Evolutionary conservation across 1,140 invertebrate genomes (phyloP).

Genomic region (Drosophila dunni): DNA sequence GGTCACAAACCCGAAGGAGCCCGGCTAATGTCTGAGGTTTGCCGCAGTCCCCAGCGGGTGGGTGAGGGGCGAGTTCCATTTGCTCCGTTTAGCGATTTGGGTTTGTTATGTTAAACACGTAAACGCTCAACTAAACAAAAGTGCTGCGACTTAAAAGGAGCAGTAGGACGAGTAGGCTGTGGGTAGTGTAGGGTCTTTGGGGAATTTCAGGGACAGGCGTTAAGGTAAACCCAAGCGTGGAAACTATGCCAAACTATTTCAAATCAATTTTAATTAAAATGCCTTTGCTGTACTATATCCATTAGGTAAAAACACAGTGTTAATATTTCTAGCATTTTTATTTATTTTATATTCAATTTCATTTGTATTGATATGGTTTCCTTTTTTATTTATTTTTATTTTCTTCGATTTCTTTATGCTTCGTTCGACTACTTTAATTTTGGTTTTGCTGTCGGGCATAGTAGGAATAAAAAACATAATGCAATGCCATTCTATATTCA

Average conservation of each 20-base stretch:
- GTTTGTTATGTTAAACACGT: slow-evolving; percentile 52
- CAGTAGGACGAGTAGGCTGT: too few relatives aligned
- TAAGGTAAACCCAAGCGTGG: neutral
- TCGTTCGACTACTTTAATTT: slow-evolving; percentile 66
- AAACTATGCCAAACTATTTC: neutral
- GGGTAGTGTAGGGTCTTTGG: neutral
- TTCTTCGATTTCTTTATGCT: slow-evolving; percentile 5
- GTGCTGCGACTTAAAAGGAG: slow-evolving; percentile 1
- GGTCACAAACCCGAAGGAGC: slow-evolving; percentile 45
- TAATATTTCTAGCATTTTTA: slow-evolving; percentile 75
- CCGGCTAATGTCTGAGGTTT: slow-evolving; percentile 63
- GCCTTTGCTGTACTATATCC: slow-evolving; percentile 34
- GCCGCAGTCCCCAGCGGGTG: slow-evolving; percentile 10
- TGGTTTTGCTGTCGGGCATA: slow-evolving; percentile 54
- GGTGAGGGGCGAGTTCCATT: slow-evolving; percentile 19
- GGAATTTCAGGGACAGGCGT: neutral
- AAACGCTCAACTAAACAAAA: slow-evolving; percentile 39
- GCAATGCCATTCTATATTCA: slow-evolving; percentile 44
- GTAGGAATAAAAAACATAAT: slow-evolving; percentile 56
- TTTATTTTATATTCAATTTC: slow-evolving; percentile 79
- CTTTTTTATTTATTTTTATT: slow-evolving; percentile 45
- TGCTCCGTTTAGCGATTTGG: slow-evolving; percentile 43
- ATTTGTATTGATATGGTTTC: slow-evolving; percentile 74
- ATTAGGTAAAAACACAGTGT: slow-evolving; percentile 54
- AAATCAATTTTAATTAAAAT: slow-evolving; percentile 42